A percentile compares a stretch with the other conserved stretches of the same genome.
Conservation (phyloP, 2,797 vertebrate genomes). For the Cyclura pinguis region DNA sequence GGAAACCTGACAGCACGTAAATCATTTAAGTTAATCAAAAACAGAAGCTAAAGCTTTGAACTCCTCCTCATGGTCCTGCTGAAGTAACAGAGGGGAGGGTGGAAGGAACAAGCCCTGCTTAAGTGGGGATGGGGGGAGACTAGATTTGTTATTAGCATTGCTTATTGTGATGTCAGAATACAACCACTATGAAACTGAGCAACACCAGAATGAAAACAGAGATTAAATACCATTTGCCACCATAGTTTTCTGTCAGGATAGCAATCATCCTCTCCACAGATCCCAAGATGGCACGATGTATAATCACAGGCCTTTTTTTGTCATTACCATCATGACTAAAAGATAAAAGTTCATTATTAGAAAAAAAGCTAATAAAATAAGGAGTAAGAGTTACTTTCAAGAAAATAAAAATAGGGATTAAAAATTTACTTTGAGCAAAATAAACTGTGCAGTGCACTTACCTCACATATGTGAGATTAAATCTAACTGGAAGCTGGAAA, state of each 20-base stretch:
- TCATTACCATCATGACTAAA: constrained; percentile 93
- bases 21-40: background rate
- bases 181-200: background rate
- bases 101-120: background rate
- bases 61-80: background rate
- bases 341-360: constrained; percentile 33
- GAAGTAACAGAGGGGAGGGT: background rate
- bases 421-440: background rate
- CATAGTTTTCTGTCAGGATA: constrained; percentile 97
- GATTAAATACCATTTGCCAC: constrained; percentile 92
- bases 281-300: constrained; percentile 96
- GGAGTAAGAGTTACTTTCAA: background rate
- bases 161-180: background rate
- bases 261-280: constrained; percentile 99
- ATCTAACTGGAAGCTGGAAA: constrained; percentile 96
- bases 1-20: background rate
- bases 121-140: background rate
- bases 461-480: constrained; percentile 95
- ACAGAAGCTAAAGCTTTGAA: background rate
- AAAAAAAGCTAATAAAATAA: background rate
- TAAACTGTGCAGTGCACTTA: constrained; percentile 64
- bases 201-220: background rate
- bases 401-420: background rate
- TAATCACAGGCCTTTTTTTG: constrained; percentile 94
- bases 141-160: background rate